Base-by-base conservation (phyloP, 2,797 vertebrate species). In the Syngnathus rostellatus region DNA sequence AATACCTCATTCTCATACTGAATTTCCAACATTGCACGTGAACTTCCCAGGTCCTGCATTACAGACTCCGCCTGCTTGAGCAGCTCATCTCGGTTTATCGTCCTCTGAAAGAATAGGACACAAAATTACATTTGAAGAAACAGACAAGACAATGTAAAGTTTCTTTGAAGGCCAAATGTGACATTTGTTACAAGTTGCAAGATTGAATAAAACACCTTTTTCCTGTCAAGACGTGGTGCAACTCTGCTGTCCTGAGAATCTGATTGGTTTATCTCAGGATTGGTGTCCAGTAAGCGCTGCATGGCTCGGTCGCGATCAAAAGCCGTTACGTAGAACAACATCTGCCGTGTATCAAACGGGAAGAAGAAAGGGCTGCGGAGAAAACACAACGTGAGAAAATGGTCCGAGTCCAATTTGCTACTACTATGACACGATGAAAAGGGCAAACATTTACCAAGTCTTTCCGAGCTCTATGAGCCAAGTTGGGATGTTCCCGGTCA, bases 201-300 rank as follows among this genome's bases (percentile, higher is more conserved):
- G 25, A 69, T 31, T 31, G 2, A 60, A 38, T 19, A 38, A 39
- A n/a, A 64, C 25, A 87, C 88, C 86, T 91, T 90, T 85, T 99
- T 99, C 72, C 97, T 94, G 89, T 99, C 97, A 16, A 99, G 93
- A 68, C 97, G 92, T 0, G 97, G 97, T 68, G 97, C 97, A 70
- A 99, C 97, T 85, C 97, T 92, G 89, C 97, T 99, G 76, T 99
- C 97, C 92, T 99, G 97, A 83, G 97, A 99, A 86, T 99, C 97
- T 0, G 97, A 98, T 54, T 99, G 97, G 88, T 98, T 99, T 87
- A 99, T 99, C 88, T 99, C 97, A 78, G 97, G 97, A 85, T 99
- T 99, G 25, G 97, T 99, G 86, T 99, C 97, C 66, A 99, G 90
- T 5, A 99, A 87, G 73, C 97, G 93, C 65, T 99, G 97, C 97